Base-by-base conservation (phyloP, 2,888 invertebrate species). In the Cinara cedri region DNA sequence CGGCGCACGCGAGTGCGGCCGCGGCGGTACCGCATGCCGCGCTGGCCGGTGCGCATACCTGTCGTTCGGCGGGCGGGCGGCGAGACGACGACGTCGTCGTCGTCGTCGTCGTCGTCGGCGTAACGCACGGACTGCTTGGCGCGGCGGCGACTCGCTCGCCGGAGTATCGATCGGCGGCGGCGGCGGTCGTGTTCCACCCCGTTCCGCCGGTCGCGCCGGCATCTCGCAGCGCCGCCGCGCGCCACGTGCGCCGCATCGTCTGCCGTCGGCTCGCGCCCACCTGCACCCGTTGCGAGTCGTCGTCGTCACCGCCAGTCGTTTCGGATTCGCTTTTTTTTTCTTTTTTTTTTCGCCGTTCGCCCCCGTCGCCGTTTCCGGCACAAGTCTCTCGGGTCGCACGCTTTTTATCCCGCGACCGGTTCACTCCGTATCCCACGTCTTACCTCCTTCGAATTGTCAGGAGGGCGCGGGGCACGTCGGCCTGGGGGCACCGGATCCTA, bases 151-250 rank as follows among this genome's bases (percentile, higher is more conserved):
- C 71, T 42, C 46, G 65, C 21, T 54, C 54, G 42, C 42, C n/a
- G 19, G 16, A 24, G 66, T 66, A 66, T 76, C 76, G 76, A 68
- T 76, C 76, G 66, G 14, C 72, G 42, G 14, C 46, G 60, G 46
- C 46, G n/a, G 24, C 66, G n/a, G 44, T 60, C 1, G 72, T 49
- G 49, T 26, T 46, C 46, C 42, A n/a, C 24, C n/a, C 26, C 66
- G 49, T 24, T 46, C 24, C 49, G n/a, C n/a, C n/a, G n/a, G n/a
- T n/a, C n/a, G n/a, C n/a, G n/a, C n/a, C n/a, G n/a, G n/a, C 42
- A n/a, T n/a, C n/a, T 19, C 66, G 49, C n/a, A n/a, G 1, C n/a
- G 8, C 51, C 16, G 51, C 34, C 51, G 51, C 51, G 66, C 68
- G 51, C 51, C 51, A 11, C 68, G 19, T 26, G 16, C 66, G n/a